Percentiles rank a stretch among this genome's conserved stretches.
These are phyloP conservation scores for Trematomus bernacchii DNA, from an alignment of 2,797 vertebrate genomes.

Conservation along the genomic window DNA sequence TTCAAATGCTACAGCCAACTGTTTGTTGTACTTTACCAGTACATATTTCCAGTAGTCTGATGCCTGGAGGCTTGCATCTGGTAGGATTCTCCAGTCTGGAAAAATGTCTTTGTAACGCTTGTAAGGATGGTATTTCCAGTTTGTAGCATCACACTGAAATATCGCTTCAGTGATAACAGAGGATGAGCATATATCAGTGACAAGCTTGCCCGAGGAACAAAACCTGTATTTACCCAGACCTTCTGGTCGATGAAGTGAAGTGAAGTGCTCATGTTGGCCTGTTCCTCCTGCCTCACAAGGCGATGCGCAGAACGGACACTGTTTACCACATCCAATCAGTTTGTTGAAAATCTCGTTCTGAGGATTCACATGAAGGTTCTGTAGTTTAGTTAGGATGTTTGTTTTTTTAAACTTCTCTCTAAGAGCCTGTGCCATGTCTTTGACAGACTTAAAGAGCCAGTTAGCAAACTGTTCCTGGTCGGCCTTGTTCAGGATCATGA, in stretches of 20 bases:
- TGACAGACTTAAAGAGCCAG: slow-evolving; percentile 47
- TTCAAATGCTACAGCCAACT: slow-evolving; percentile 65
- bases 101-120: slow-evolving; percentile 67
- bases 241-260: slow-evolving; percentile 58
- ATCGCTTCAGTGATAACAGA: no score
- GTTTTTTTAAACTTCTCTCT: background rate
- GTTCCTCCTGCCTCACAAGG: slow-evolving; percentile 75
- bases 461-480: slow-evolving; percentile 60
- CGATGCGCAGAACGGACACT: slow-evolving; percentile 78
- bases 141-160: no score
- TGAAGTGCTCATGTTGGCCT: slow-evolving; percentile 61
- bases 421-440: slow-evolving; percentile 47
- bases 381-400: background rate
- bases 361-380: slow-evolving; percentile 49
- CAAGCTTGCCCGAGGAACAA: slow-evolving; percentile 12
- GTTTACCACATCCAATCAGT: slow-evolving; percentile 78
- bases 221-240: slow-evolving; percentile 11
- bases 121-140: slow-evolving; percentile 51
- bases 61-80: slow-evolving; percentile 69
- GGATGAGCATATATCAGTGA: slow-evolving; percentile 60
- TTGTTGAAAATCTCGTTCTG: slow-evolving; percentile 70
- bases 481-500: slow-evolving; percentile 68
- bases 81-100: slow-evolving; percentile 75
- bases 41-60: slow-evolving; percentile 86
- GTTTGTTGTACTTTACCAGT: slow-evolving; percentile 58